Conservation (phyloP, 1,140 invertebrate species). For the Homarus americanus region DNA sequence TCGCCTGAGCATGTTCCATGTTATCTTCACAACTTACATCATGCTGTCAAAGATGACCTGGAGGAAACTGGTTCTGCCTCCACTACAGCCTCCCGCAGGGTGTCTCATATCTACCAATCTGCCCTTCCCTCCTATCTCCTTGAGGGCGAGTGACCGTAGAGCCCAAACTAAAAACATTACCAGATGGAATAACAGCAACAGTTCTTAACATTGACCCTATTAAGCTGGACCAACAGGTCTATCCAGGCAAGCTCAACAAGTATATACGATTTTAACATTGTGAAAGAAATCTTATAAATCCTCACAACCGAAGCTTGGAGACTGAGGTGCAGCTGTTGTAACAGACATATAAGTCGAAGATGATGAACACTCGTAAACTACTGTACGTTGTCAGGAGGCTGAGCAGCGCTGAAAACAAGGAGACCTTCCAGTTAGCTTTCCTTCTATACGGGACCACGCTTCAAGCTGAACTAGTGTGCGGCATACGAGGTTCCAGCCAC, state of each 20-base stretch:
- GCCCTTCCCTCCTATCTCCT: neutral
- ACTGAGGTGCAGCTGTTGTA: neutral
- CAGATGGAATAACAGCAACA: conserved; percentile 29
- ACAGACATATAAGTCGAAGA: conserved; percentile 29
- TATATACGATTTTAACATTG: neutral
- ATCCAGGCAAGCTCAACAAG: too few species aligned
- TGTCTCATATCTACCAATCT: conserved; percentile 2
- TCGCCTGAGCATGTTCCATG: conserved; percentile 24
- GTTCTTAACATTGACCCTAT: conserved; percentile 13
- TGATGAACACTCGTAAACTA: conserved; percentile 2
- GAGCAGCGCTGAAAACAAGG: neutral
- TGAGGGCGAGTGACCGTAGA: neutral
- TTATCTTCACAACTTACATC: conserved; percentile 11
- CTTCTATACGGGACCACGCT: too few species aligned
- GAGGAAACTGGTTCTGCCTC: conserved; percentile 1
- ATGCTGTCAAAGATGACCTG: conserved; percentile 19
- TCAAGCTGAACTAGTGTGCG: neutral
- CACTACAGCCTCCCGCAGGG: neutral
- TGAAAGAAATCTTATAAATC: neutral
- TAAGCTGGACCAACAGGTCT: conserved; percentile 19
- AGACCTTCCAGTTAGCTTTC: neutral
- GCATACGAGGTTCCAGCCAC: neutral
- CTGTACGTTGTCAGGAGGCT: neutral
- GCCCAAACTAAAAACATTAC: neutral
- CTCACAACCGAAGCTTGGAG: neutral